These are phyloP conservation scores for Arnoldichthys spilopterus DNA, from an alignment of 2,797 vertebrate genomes.

Conservation along the genomic window DNA sequence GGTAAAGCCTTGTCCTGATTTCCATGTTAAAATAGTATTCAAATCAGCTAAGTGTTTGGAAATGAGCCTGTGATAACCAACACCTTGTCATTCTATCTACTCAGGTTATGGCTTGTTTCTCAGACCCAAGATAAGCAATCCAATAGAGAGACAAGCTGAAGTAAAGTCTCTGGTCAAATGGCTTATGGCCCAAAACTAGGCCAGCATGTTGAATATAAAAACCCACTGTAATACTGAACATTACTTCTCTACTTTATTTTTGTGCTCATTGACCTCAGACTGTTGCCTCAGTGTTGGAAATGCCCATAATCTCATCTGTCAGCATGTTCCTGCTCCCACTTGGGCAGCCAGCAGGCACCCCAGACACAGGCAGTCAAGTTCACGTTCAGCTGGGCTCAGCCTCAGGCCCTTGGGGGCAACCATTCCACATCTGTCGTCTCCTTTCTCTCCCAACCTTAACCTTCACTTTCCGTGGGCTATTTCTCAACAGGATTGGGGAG, in stretches of 20 bases:
- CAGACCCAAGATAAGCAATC: slow-evolving; percentile 38
- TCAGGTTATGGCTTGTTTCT: slow-evolving; percentile 42
- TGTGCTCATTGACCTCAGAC: slow-evolving; percentile 6
- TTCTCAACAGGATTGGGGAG: slow-evolving; percentile 7
- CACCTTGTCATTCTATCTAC: slow-evolving; percentile 41
- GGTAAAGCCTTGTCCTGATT: slow-evolving; percentile 57
- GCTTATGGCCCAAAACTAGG: slow-evolving; percentile 15
- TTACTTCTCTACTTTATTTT: slow-evolving; percentile 4
- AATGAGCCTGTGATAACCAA: slow-evolving; percentile 50
- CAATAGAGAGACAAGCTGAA: slow-evolving; percentile 8
- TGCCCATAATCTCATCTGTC: neutral
- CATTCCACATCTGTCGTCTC: slow-evolving; percentile 36
- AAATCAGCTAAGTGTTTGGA: slow-evolving; percentile 53
- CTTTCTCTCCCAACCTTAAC: slow-evolving; percentile 25
- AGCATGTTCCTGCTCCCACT: neutral
- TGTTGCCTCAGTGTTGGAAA: neutral
- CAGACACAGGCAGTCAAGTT: slow-evolving; percentile 48
- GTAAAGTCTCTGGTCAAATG: slow-evolving; percentile 24
- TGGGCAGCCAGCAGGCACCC: neutral
- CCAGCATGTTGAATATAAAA: neutral
- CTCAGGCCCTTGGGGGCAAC: slow-evolving; percentile 15
- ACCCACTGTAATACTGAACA: neutral
- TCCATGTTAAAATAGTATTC: slow-evolving; percentile 61
- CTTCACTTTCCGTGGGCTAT: neutral
- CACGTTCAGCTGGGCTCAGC: slow-evolving; percentile 39